phyloP scores from a whole-genome alignment of 2,888 invertebrate species.

The Cryptus viduatorius region DNA sequence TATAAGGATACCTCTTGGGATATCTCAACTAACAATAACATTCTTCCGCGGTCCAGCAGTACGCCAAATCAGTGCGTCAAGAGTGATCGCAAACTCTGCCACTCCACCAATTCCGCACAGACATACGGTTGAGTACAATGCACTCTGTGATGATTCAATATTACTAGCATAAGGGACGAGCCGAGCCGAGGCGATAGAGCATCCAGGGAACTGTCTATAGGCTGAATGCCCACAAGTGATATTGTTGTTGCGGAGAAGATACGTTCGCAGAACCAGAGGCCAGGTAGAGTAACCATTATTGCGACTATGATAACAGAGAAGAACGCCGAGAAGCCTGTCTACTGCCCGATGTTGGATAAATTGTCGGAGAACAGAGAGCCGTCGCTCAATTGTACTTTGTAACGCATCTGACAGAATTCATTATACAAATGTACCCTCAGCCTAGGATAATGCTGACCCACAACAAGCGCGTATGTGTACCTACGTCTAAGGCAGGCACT shows the following conservation, averaged over 20 bases:
- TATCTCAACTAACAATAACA: background rate
- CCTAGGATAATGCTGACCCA: background rate
- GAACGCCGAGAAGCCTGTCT: background rate
- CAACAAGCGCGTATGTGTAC: background rate
- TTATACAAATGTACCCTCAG: background rate
- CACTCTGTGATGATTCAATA: conserved; percentile 58
- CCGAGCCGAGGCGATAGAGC: conserved; percentile 35
- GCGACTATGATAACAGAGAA: conserved; percentile 7
- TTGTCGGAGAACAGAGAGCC: conserved; percentile 8
- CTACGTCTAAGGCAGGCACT: no score
- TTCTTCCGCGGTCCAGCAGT: background rate
- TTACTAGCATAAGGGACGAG: conserved; percentile 13
- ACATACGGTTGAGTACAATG: conserved; percentile 31
- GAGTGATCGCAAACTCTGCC: conserved; percentile 10
- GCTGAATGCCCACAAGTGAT: conserved; percentile 45
- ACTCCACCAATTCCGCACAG: conserved; percentile 24
- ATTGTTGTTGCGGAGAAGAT: conserved; percentile 20
- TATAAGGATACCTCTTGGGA: background rate
- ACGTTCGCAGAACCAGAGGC: conserved; percentile 5
- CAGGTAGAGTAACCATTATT: conserved; percentile 5
- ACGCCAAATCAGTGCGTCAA: background rate
- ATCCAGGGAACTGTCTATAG: conserved; percentile 45
- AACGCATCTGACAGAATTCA: background rate
- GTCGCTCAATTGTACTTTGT: conserved; percentile 4
- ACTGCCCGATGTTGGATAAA: background rate